phyloP scores from a whole-genome alignment of 2,797 vertebrate genomes.

The Sebastes cheni region DNA sequence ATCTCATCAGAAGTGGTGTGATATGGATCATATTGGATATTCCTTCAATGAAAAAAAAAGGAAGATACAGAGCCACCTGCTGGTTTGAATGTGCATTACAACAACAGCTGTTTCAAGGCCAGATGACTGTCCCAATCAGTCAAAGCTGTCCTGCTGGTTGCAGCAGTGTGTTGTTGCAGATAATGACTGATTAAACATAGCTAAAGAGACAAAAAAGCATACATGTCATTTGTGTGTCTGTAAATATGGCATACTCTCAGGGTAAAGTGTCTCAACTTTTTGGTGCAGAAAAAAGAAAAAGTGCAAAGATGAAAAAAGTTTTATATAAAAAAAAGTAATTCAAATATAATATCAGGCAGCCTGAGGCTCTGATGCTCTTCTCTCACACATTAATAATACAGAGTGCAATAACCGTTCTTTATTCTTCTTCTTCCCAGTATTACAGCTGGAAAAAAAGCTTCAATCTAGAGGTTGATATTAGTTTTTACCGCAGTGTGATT shows the following conservation, averaged over 20 bases:
- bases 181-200: background rate
- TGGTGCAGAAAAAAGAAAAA: background rate
- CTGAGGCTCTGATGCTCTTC: background rate
- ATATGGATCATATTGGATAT: background rate
- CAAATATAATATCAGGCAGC: conserved; percentile 4
- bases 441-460: background rate
- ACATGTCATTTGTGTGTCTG: background rate
- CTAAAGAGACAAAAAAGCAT: background rate
- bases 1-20: background rate
- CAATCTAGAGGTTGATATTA: conserved; percentile 2
- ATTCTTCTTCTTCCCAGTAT: background rate
- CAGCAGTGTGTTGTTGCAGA: conserved; percentile 26
- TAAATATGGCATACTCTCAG: background rate
- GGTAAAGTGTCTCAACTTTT: background rate
- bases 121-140: conserved; percentile 51
- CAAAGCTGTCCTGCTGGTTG: conserved; percentile 30
- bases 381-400: conserved; percentile 36
- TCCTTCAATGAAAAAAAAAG: background rate
- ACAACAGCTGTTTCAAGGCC: conserved; percentile 63
- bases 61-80: conserved; percentile 60
- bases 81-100: conserved; percentile 55
- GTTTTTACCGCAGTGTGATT: background rate
- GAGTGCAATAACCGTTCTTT: conserved; percentile 11
- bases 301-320: background rate
- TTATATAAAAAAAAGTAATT: background rate